Evolutionary conservation across 1,140 invertebrate genomes (phyloP).

Genomic region (Melitaea cinxia): DNA sequence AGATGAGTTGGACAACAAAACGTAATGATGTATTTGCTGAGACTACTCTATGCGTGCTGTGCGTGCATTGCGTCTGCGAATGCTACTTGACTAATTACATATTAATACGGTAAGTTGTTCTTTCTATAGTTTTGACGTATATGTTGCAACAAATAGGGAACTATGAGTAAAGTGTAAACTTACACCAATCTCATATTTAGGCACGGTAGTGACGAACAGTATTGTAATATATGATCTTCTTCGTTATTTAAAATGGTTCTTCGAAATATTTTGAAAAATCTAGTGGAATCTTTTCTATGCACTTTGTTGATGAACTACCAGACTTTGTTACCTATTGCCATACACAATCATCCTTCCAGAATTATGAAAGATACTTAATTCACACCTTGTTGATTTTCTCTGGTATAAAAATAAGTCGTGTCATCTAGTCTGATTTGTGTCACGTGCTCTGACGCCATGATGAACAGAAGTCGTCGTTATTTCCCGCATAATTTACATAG

Average conservation of each 20-base stretch:
- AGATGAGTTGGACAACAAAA: conserved; percentile 13
- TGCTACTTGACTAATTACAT: conserved; percentile 19
- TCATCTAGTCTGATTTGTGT: conserved; percentile 12
- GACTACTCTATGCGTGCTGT: conserved; percentile 17
- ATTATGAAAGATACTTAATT: no score
- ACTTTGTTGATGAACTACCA: no score
- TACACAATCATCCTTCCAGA: no score
- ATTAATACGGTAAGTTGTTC: conserved; percentile 10
- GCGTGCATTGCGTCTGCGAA: conserved; percentile 39
- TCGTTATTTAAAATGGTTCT: no score
- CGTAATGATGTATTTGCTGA: conserved; percentile 4
- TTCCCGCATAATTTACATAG: conserved; percentile 80
- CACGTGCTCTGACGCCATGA: conserved; percentile 63
- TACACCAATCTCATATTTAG: no score
- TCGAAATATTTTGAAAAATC: no score
- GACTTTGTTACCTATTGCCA: no score
- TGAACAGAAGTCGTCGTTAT: conserved; percentile 73
- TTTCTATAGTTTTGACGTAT: not conserved
- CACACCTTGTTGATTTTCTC: not conserved
- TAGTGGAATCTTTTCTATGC: no score
- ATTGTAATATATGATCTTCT: no score
- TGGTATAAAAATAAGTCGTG: not conserved
- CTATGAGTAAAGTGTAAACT: no score
- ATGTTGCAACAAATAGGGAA: not conserved
- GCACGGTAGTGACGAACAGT: no score